phyloP scores from a whole-genome alignment of 2,888 invertebrate species.

The Rhingia campestris region DNA sequence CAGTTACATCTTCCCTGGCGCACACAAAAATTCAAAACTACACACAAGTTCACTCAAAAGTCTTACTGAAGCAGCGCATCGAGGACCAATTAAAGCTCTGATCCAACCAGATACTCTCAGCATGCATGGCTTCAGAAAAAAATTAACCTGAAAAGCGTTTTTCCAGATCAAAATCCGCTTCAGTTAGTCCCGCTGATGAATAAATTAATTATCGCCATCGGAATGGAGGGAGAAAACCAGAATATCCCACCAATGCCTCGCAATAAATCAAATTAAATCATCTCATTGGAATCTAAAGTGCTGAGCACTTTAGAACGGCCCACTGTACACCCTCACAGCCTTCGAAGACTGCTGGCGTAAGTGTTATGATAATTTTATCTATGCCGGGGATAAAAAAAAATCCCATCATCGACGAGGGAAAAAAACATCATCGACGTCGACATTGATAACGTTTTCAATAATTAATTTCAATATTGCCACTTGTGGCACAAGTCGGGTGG shows the following conservation, averaged over 20 bases:
- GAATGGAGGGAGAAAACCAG: neutral
- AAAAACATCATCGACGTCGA: conserved; percentile 3
- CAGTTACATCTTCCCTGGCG: too few relatives aligned
- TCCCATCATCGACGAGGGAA: neutral
- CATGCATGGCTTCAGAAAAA: too few relatives aligned
- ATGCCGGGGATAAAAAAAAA: neutral
- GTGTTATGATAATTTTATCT: neutral
- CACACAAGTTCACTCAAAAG: too few relatives aligned
- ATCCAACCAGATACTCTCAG: conserved; percentile 9
- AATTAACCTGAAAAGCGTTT: neutral
- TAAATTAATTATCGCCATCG: conserved; percentile 45
- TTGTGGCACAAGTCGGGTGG: conserved; percentile 3
- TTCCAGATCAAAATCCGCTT: conserved; percentile 11
- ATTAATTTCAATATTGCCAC: conserved; percentile 52
- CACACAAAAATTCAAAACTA: too few relatives aligned
- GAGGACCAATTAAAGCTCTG: neutral
- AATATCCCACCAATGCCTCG: conserved; percentile 27
- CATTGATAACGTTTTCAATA: conserved; percentile 32
- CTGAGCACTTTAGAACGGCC: conserved; percentile 26
- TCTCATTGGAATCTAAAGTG: conserved; percentile 49
- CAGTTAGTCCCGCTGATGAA: conserved; percentile 12
- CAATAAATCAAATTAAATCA: conserved; percentile 65
- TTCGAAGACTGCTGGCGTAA: neutral
- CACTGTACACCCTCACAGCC: neutral
- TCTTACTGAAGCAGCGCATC: neutral